Conservation (phyloP, 2,797 vertebrate genomes). For the Pseudopleuronectes americanus region DNA sequence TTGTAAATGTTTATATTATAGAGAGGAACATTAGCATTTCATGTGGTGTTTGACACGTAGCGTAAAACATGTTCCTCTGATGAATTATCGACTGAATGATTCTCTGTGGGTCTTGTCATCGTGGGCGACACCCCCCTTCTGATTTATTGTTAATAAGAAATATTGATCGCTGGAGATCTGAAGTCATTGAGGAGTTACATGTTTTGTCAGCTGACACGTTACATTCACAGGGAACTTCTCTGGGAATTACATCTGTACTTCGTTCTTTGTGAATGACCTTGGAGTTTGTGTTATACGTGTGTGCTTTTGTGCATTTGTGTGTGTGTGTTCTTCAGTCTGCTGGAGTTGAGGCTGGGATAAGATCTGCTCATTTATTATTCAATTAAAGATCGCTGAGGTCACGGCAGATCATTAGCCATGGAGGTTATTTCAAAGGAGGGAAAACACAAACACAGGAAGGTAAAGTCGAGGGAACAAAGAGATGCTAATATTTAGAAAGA, state of each 20-base stretch:
- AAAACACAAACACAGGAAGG: constrained; percentile 31
- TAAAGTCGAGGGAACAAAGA: neutral
- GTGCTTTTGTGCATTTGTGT: constrained; percentile 4
- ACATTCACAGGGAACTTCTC: neutral
- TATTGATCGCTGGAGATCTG: constrained; percentile 10
- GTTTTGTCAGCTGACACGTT: neutral
- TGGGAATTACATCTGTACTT: constrained; percentile 5
- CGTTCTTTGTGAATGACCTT: constrained; percentile 55
- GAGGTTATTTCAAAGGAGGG: constrained; percentile 71
- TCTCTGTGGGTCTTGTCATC: neutral
- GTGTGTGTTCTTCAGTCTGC: constrained; percentile 34
- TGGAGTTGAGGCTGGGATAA: constrained; percentile 64
- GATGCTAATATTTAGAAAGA: constrained; percentile 5
- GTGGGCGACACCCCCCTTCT: neutral
- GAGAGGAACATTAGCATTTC: too few species aligned
- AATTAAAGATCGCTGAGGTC: constrained; percentile 77
- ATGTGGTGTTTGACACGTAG: too few species aligned
- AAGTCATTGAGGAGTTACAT: neutral
- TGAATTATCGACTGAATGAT: neutral
- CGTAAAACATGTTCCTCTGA: neutral
- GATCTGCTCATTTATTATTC: constrained; percentile 83
- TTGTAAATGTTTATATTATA: too few species aligned
- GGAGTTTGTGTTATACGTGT: constrained; percentile 21
- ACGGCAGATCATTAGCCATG: constrained; percentile 72
- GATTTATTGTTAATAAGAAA: neutral